These are phyloP conservation scores for Bujurquina vittata DNA, from an alignment of 2,113 vertebrate species.

Conservation along the genomic window DNA sequence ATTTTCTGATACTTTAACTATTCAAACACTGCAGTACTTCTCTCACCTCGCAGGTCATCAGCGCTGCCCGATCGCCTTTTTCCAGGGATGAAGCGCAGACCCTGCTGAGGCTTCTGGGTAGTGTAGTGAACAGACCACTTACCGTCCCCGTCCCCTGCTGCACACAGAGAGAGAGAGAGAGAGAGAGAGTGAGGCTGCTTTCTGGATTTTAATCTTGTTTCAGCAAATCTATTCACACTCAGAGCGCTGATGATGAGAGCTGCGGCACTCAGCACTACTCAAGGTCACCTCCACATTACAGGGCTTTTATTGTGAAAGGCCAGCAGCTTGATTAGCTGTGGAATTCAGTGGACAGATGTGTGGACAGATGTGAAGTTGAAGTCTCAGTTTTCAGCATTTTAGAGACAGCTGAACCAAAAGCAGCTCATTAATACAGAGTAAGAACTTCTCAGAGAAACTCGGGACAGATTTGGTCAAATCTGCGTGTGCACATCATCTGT, in stretches of 20 bases:
- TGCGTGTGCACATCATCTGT: not conserved
- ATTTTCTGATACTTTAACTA: not conserved
- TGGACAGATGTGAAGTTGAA: slow-evolving; percentile 2
- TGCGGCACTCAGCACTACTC: slow-evolving; percentile 46
- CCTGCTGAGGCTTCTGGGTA: slow-evolving; percentile 70
- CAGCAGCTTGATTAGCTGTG: not conserved
- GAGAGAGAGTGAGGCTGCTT: not conserved
- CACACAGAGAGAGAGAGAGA: slow-evolving; percentile 8
- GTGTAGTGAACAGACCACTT: slow-evolving; percentile 73
- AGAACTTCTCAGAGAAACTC: not conserved
- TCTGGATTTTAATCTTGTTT: slow-evolving; percentile 28
- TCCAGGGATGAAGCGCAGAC: slow-evolving; percentile 53
- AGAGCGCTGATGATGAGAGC: not conserved
- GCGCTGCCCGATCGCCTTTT: slow-evolving; percentile 34
- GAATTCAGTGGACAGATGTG: slow-evolving; percentile 11
- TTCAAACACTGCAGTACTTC: not conserved
- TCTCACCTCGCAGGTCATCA: slow-evolving; percentile 63
- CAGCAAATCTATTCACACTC: slow-evolving; percentile 20
- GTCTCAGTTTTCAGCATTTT: not conserved
- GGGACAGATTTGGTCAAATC: not conserved
- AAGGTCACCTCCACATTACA: slow-evolving; percentile 46
- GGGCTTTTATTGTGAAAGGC: slow-evolving; percentile 44
- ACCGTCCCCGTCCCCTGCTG: slow-evolving; percentile 58
- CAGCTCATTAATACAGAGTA: not conserved
- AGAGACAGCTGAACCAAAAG: not conserved